Evolutionary conservation across 1,140 invertebrate species (phyloP), one percentile per base, ranked within the genome.

Genomic region (Leguminivora glycinivorella): DNA sequence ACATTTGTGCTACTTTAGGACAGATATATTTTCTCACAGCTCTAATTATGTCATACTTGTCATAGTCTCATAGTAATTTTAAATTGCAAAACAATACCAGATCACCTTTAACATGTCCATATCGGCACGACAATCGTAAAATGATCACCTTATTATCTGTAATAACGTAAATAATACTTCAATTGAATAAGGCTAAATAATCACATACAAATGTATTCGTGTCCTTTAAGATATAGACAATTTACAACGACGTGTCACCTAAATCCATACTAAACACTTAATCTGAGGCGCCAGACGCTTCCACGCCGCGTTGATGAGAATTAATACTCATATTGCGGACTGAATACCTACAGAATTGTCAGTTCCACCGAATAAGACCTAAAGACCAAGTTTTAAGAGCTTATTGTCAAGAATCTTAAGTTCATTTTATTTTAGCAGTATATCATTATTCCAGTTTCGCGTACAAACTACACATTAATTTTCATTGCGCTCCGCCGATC

Each of bases 311-410:
- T 78, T 80, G 78, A 83, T 29, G 58, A 29, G 14, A 31, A 63
- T 26, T 68, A 72, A 83, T 83, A 73, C 74, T 80, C 76, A 79
- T 77, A 75, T 74, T 72, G 73, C 66, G 71, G 58, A 68, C 47
- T 76, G 68, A 75, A 72, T 69, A 73, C 63, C 71, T 70, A 69
- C 66, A 26, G 22, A 67, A 4, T 71, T 58, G 40, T 14, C 22
- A 24, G 52, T 12, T 22, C 31, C 56, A 40, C 24, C 12, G 5
- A 60, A n/a, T 24, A 31, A 17, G 6, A 22, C 31, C 31, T 70
- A 40, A 60, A 60, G 3, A 26, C 58, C 9, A 17, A 4, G 58
- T 63, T 2, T 29, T 63, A 31, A 63, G 43, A 63, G 26, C 19
- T 14, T 17, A 9, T 29, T 63, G n/a, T 34, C 6, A 29, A 31